Evolutionary conservation across 2,888 invertebrate genomes (phyloP).

Genomic region (Sipunculus nudus): DNA sequence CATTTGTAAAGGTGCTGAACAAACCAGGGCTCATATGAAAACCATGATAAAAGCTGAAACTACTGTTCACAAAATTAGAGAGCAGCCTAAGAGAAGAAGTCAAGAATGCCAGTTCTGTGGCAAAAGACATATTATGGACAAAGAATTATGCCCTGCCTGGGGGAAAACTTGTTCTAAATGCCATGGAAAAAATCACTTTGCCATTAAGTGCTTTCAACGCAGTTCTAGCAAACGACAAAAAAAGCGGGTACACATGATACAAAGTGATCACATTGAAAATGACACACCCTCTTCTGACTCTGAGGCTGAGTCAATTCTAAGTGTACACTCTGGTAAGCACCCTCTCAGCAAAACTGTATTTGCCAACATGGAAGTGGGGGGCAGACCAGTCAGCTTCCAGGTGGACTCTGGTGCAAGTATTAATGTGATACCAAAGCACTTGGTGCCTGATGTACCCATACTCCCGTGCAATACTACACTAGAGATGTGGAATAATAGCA

Average conservation of each 20-base stretch:
- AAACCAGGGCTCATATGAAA: constrained; percentile 1
- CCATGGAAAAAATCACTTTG: constrained; percentile 7
- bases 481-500: constrained; percentile 9
- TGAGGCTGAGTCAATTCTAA: too few species aligned
- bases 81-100: too few species aligned
- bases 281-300: too few species aligned
- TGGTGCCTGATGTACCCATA: background rate
- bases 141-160: constrained; percentile 17
- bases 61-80: too few species aligned
- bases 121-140: constrained; percentile 1
- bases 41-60: background rate
- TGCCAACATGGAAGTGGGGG: constrained; percentile 1
- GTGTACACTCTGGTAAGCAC: too few species aligned
- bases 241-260: too few species aligned
- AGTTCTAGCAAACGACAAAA: too few species aligned
- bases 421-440: constrained; percentile 14
- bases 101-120: constrained; percentile 17
- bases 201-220: background rate
- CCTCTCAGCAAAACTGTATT: background rate
- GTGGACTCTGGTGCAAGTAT: constrained; percentile 24
- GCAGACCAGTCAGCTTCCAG: constrained; percentile 14
- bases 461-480: background rate
- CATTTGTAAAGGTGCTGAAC: constrained; percentile 14
- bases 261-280: too few species aligned
- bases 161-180: constrained; percentile 4